These are phyloP conservation scores for Hepsetus odoe DNA, from an alignment of 2,113 vertebrate species.

Conservation along the genomic window DNA sequence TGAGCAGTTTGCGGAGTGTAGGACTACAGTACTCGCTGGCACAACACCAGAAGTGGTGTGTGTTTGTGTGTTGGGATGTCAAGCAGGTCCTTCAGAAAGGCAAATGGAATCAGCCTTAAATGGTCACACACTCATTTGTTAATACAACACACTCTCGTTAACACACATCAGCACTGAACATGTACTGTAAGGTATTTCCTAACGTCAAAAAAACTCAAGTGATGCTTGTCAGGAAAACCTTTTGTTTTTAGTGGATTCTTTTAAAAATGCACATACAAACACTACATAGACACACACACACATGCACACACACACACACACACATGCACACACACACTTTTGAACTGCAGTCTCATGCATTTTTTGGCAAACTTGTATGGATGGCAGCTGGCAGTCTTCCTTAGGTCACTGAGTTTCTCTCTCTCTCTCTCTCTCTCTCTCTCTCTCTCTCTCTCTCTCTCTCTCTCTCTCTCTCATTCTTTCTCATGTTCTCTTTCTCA, in stretches of 20 bases:
- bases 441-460: background rate
- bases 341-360: background rate
- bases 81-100: background rate
- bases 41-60: background rate
- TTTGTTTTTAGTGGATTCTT: background rate
- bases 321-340: background rate
- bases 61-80: background rate
- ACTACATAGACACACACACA: background rate
- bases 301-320: background rate
- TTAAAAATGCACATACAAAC: background rate
- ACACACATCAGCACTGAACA: background rate
- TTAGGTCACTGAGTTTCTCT: background rate
- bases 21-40: background rate
- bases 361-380: slow-evolving; percentile 4
- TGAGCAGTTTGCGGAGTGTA: background rate
- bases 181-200: slow-evolving; percentile 21
- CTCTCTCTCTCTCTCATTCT: background rate
- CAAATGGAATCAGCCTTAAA: slow-evolving; percentile 54
- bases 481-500: background rate
- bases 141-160: slow-evolving; percentile 1
- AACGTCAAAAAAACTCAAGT: background rate
- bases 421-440: background rate
- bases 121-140: slow-evolving; percentile 52
- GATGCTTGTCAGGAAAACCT: background rate
- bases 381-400: background rate